Conservation (phyloP, 2,797 vertebrate genomes). For the Pangasius krempfi region DNA sequence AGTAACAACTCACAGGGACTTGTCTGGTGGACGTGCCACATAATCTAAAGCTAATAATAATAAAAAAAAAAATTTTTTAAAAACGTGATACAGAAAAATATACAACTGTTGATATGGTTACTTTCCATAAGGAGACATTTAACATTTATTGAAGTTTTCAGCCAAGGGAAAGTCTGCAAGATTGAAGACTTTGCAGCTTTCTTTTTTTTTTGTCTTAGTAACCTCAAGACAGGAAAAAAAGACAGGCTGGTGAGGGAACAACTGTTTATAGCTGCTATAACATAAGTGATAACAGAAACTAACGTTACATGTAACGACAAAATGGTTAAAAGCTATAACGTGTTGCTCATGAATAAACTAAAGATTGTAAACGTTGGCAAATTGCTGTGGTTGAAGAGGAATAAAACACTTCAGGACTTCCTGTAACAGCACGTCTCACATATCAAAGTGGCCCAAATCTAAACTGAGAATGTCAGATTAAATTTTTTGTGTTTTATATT, state of each 20-base stretch:
- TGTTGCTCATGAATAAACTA: not conserved
- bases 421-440: not conserved
- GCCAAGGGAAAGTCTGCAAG: not conserved
- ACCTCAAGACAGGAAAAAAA: not conserved
- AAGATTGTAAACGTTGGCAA: not conserved
- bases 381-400: not conserved
- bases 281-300: not conserved
- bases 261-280: not conserved
- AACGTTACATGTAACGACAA: not conserved
- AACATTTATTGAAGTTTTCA: not conserved
- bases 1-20: not conserved
- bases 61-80: not conserved
- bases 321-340: not conserved
- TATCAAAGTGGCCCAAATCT: not conserved
- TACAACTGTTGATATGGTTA: not conserved
- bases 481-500: too few relatives aligned
- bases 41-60: not conserved
- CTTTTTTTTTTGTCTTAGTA: not conserved
- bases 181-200: not conserved
- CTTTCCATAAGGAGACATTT: not conserved
- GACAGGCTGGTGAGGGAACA: not conserved
- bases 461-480: not conserved
- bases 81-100: not conserved
- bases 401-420: not conserved
- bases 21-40: not conserved